Conservation (phyloP, 2,888 invertebrate species). For the Tetragonisca angustula region DNA sequence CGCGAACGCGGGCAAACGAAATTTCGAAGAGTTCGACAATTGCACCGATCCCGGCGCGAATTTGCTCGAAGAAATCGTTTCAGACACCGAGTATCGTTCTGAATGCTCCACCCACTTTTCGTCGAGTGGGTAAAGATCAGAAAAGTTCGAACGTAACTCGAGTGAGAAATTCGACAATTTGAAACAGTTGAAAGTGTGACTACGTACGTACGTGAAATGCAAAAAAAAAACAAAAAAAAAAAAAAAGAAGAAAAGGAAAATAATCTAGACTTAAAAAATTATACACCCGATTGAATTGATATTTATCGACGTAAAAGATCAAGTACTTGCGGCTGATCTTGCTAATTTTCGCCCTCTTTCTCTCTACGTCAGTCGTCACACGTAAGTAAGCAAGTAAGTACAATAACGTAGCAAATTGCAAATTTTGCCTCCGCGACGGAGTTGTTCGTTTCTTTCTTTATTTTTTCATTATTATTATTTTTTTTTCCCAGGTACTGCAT, state of each 20-base stretch:
- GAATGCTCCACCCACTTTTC: no score
- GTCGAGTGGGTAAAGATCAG: no score
- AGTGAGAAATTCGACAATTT: no score
- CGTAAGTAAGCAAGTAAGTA: slow-evolving; percentile 16
- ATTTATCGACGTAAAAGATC: background rate
- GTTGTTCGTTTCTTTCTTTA: slow-evolving; percentile 19
- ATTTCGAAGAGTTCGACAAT: background rate
- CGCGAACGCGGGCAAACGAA: background rate
- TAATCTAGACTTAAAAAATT: background rate
- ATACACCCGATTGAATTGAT: no score
- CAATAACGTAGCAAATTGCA: slow-evolving; percentile 21
- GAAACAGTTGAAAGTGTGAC: no score
- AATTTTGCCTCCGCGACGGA: background rate
- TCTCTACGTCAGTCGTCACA: no score
- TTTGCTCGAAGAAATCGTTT: background rate
- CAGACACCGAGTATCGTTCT: background rate
- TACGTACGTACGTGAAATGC: no score
- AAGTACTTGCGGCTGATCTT: background rate
- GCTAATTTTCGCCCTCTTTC: background rate
- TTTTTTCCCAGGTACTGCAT: background rate
- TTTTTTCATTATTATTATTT: no score
- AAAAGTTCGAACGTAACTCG: no score
- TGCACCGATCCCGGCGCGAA: no score
- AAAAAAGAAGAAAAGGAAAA: no score
- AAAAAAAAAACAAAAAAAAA: no score